Evolutionary conservation across 2,888 invertebrate species (phyloP).

Genomic region (Ptycholaimellus sp.): DNA sequence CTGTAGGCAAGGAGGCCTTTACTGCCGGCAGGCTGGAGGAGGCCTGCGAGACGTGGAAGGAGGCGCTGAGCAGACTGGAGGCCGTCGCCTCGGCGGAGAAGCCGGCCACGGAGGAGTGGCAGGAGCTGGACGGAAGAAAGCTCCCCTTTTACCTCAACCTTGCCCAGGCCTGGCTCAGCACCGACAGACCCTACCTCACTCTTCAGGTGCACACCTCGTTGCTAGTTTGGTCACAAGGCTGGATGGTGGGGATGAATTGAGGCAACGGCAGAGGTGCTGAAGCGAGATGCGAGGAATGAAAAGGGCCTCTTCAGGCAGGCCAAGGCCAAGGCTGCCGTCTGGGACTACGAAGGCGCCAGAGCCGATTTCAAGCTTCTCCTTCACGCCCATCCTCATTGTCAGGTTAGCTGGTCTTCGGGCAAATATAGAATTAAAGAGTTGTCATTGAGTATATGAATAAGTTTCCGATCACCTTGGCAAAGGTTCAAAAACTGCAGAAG

Average conservation of each 20-base stretch:
- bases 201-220: conserved; percentile 27
- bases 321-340: conserved; percentile 65
- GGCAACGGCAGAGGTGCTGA: neutral
- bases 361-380: conserved; percentile 33
- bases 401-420: too few species aligned
- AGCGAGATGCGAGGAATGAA: conserved; percentile 39
- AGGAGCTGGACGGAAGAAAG: conserved; percentile 43
- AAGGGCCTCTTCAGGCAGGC: conserved; percentile 75
- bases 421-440: too few species aligned
- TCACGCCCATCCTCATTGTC: neutral
- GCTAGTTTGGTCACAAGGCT: too few species aligned
- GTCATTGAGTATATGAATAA: too few species aligned
- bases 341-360: conserved; percentile 47
- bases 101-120: conserved; percentile 71
- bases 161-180: conserved; percentile 17
- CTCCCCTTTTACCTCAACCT: conserved; percentile 20
- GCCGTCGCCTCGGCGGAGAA: conserved; percentile 61
- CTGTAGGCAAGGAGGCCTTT: too few species aligned
- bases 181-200: conserved; percentile 16
- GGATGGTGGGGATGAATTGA: neutral
- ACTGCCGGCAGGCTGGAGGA: too few species aligned
- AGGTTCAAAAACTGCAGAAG: too few species aligned
- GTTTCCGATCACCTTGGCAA: too few species aligned
- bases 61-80: conserved; percentile 60
- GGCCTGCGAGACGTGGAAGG: conserved; percentile 16